These are phyloP conservation scores for Salarias fasciatus DNA, from an alignment of 2,797 vertebrate species.

Conservation along the genomic window DNA sequence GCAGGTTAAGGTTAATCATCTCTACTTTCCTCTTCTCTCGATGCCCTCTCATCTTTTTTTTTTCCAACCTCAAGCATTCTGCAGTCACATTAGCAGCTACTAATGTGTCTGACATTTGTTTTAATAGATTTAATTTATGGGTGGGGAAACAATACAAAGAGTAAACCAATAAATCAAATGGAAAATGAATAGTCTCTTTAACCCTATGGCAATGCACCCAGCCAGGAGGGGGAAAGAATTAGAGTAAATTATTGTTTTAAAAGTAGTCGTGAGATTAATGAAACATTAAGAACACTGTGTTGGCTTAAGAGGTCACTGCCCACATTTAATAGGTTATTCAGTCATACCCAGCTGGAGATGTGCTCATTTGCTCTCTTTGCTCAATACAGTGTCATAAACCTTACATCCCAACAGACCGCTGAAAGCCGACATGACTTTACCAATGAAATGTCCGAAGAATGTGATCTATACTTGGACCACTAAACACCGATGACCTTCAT, in stretches of 20 bases:
- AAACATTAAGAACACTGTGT: slow-evolving; percentile 70
- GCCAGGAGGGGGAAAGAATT: slow-evolving; percentile 37
- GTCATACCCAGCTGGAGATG: slow-evolving; percentile 71
- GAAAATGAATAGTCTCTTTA: slow-evolving; percentile 69
- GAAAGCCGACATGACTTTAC: slow-evolving; percentile 26
- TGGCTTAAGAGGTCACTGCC: slow-evolving; percentile 79
- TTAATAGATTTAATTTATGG: slow-evolving; percentile 76
- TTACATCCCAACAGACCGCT: slow-evolving; percentile 45
- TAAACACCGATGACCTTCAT: slow-evolving; percentile 47
- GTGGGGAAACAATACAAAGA: slow-evolving; percentile 59
- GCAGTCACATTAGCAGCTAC: slow-evolving; percentile 65
- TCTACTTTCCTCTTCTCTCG: slow-evolving; percentile 54
- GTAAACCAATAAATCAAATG: slow-evolving; percentile 75
- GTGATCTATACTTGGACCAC: slow-evolving; percentile 20
- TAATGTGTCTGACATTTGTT: slow-evolving; percentile 80
- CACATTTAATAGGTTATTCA: slow-evolving; percentile 81
- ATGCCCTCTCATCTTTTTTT: slow-evolving; percentile 41
- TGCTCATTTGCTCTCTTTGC: slow-evolving; percentile 37
- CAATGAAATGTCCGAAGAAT: slow-evolving; percentile 34
- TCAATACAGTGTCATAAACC: slow-evolving; percentile 40
- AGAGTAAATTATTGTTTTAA: slow-evolving; percentile 76
- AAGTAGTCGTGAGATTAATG: slow-evolving; percentile 77
- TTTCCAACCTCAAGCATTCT: slow-evolving; percentile 60
- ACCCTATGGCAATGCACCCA: slow-evolving; percentile 58
- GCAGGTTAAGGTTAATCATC: slow-evolving; percentile 78